These are phyloP conservation scores for Stylophora pistillata DNA, from an alignment of 64 coral and sea anemone genomes.

Conservation along the genomic window DNA sequence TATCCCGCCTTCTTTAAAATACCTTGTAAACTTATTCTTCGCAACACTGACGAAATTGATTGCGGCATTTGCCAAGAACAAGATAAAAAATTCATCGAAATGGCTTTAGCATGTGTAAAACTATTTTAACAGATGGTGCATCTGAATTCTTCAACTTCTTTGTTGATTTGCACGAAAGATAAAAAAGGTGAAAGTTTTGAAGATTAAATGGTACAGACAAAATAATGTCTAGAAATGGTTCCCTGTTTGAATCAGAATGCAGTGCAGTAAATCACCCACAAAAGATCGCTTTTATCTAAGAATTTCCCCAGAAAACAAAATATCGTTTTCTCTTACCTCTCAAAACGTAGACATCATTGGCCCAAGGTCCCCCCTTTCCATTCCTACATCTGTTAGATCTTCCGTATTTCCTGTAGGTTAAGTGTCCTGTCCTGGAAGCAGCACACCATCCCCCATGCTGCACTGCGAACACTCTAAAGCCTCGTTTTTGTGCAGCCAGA, in stretches of 20 bases:
- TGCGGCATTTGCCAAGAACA: too few species aligned
- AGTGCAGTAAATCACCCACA: too few species aligned
- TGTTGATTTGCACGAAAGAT: too few species aligned
- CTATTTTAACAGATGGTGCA: too few species aligned
- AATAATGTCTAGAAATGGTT: too few species aligned
- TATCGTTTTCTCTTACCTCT: background rate
- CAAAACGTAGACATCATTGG: slow-evolving; percentile 68
- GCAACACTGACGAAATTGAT: too few species aligned
- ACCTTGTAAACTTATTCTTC: background rate
- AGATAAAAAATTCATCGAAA: too few species aligned
- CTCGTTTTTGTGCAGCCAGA: slow-evolving; percentile 33
- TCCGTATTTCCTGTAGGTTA: slow-evolving; percentile 56
- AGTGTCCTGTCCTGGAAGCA: slow-evolving; percentile 19
- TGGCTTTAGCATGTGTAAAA: too few species aligned
- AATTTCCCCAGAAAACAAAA: background rate
- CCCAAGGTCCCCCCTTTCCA: slow-evolving; percentile 72
- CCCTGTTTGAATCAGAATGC: too few species aligned
- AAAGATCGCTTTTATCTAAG: background rate
- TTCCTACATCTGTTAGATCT: slow-evolving; percentile 42
- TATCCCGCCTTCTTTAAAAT: background rate
- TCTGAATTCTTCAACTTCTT: too few species aligned
- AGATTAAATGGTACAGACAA: too few species aligned
- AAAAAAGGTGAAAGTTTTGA: too few species aligned
- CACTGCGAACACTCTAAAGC: slow-evolving; percentile 59
- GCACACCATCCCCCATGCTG: slow-evolving; percentile 67